Evolutionary conservation across 2,797 vertebrate genomes (phyloP).

Genomic region (Danio kyathit): DNA sequence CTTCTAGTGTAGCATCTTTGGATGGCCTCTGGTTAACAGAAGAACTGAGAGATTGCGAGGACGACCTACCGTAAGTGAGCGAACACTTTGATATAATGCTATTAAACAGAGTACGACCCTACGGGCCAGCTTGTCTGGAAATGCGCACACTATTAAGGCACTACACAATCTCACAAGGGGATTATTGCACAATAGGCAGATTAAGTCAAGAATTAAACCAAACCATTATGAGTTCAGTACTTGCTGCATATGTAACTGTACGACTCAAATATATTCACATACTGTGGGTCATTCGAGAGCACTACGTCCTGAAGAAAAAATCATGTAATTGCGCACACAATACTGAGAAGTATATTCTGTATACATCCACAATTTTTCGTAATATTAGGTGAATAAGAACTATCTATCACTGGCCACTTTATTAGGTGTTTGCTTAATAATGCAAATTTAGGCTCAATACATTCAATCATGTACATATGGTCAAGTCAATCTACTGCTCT

Average conservation of each 20-base stretch:
- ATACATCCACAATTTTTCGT: background rate
- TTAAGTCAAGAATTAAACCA: conserved; percentile 1
- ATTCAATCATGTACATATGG: no score
- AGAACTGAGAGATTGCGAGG: conserved; percentile 1
- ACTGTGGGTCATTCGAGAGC: background rate
- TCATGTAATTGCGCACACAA: background rate
- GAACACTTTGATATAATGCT: conserved; percentile 46
- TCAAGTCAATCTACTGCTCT: no score
- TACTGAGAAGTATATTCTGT: background rate
- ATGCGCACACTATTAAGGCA: conserved; percentile 44
- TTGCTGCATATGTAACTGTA: background rate
- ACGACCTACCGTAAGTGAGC: conserved; percentile 23
- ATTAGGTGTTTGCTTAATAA: no score
- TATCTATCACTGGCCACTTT: no score
- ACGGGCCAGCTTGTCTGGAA: conserved; percentile 40
- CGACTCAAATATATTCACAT: background rate
- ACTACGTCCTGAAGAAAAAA: background rate
- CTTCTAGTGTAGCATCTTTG: conserved; percentile 34
- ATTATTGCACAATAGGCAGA: conserved; percentile 34
- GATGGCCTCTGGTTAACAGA: conserved; percentile 31
- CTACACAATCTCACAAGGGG: conserved; percentile 37
- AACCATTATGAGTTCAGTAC: background rate
- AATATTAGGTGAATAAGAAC: background rate
- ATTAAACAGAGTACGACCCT: conserved; percentile 28
- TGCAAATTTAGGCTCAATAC: no score